These are phyloP conservation scores for Nebria ingens DNA, from an alignment of 1,140 invertebrate genomes.

Conservation along the genomic window DNA sequence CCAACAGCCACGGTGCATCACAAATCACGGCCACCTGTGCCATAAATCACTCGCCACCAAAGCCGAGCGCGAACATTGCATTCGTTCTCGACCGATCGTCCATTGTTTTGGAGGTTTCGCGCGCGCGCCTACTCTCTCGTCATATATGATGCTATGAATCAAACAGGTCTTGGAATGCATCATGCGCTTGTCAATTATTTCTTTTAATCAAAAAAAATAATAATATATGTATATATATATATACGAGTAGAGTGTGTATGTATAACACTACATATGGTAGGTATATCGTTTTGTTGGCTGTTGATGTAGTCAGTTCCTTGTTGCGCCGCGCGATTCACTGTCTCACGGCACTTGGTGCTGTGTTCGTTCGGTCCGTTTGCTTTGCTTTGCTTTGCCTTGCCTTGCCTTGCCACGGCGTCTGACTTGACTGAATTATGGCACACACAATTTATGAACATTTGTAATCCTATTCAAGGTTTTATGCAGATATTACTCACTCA, in stretches of 20 bases:
- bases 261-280: neutral
- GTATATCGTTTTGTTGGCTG: neutral
- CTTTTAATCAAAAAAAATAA: no score
- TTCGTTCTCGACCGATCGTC: no score
- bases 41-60: conserved; percentile 1
- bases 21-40: conserved; percentile 1
- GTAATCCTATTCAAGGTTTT: conserved; percentile 38
- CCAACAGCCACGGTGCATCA: neutral
- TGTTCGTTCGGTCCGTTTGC: no score
- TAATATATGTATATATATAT: no score
- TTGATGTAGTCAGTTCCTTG: neutral
- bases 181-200: no score
- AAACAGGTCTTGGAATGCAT: no score
- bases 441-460: conserved; percentile 38
- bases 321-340: no score
- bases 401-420: neutral
- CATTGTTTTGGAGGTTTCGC: no score
- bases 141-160: no score
- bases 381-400: neutral
- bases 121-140: no score
- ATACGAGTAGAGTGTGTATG: no score
- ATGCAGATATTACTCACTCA: conserved; percentile 39
- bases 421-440: conserved; percentile 33
- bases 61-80: neutral
- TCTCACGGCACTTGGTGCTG: no score